Percentiles rank a stretch among this genome's conserved stretches.
Evolutionary conservation across 2,888 invertebrate genomes (phyloP).

Genomic region (Bugulina stolonifera): DNA sequence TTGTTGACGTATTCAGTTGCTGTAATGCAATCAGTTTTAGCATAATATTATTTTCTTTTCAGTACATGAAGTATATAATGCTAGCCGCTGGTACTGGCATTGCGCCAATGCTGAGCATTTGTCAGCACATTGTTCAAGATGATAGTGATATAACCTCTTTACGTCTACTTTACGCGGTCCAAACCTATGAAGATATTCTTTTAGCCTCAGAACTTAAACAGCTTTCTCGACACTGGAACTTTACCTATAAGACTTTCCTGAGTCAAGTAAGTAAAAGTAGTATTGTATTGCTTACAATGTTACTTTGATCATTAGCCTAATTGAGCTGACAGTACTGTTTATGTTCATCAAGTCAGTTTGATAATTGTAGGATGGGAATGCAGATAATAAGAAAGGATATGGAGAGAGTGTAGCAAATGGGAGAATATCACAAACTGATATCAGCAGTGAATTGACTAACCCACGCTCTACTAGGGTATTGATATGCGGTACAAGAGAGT

Average conservation of each 20-base stretch:
- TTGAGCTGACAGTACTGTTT: too few species aligned
- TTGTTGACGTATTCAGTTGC: too few species aligned
- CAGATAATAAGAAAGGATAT: constrained; percentile 31
- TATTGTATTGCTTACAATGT: too few species aligned
- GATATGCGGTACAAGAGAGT: constrained; percentile 62
- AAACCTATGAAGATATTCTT: constrained; percentile 58
- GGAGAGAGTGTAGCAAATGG: constrained; percentile 36
- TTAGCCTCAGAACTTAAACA: constrained; percentile 62
- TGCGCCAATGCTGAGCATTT: constrained; percentile 64
- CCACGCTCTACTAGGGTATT: constrained; percentile 49
- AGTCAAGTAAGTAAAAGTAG: constrained; percentile 48
- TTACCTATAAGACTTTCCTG: constrained; percentile 62
- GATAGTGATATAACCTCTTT: constrained; percentile 65
- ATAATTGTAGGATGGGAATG: background rate
- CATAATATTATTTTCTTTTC: too few species aligned
- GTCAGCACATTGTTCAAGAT: constrained; percentile 61
- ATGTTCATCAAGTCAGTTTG: too few species aligned
- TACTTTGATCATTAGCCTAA: too few species aligned
- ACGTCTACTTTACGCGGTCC: constrained; percentile 62
- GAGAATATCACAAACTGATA: constrained; percentile 31
- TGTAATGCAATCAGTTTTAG: too few species aligned
- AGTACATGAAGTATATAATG: constrained; percentile 44
- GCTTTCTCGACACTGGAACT: constrained; percentile 68
- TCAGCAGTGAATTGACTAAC: background rate
- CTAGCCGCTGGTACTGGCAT: constrained; percentile 72